Base-by-base conservation (phyloP, 2,888 invertebrate species). In the Apocheima hispidaria region DNA sequence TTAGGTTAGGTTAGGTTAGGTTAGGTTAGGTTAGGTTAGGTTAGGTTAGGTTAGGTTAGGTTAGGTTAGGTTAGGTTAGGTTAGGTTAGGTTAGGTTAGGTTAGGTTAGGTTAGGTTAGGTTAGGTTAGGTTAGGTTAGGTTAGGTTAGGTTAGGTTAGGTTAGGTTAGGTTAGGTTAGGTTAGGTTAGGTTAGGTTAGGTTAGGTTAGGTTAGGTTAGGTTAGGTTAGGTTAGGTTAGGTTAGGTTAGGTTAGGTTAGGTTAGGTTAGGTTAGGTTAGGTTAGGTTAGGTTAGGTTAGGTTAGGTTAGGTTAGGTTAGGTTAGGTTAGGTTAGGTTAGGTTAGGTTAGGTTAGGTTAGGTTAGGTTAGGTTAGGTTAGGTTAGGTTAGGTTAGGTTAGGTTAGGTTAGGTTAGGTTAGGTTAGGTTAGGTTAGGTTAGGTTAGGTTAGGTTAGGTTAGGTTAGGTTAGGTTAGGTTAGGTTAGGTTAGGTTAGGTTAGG, bases 401-500 rank as follows among this genome's bases (percentile, higher is more conserved):
- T 55, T 61, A 58, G 58, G 58, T 55, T 57, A 58, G 56, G 58
- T 56, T 57, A 55, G 56, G 58, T 58, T 55, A 61, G 61, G 64
- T 61, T 67, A 57, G 60, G 63, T 59, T 64, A 62, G 61, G 63
- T 58, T 60, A 52, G 52, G 60, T 56, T 59, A 59, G 59, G 63
- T 55, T 59, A 55, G 55, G 61, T 54, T 60, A 58, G 59, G 66
- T 58, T 63, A 60, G 58, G 66, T 59, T 63, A 58, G 63, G 66
- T 62, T 63, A 58, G 60, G 66, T 60, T 66, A 63, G 63, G 63
- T 63, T 60, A 63, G 60, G 66, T 60, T 60, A 63, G 62, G 67
- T 64, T 64, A 62, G 63, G 68, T 68, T 65, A 65, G 68, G 68
- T 65, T 68, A 68, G 68, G 68, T 68, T 68, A 68, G 65, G 65